phyloP scores from a whole-genome alignment of 2,113 vertebrate genomes.

The Sceloporus tristichus region DNA sequence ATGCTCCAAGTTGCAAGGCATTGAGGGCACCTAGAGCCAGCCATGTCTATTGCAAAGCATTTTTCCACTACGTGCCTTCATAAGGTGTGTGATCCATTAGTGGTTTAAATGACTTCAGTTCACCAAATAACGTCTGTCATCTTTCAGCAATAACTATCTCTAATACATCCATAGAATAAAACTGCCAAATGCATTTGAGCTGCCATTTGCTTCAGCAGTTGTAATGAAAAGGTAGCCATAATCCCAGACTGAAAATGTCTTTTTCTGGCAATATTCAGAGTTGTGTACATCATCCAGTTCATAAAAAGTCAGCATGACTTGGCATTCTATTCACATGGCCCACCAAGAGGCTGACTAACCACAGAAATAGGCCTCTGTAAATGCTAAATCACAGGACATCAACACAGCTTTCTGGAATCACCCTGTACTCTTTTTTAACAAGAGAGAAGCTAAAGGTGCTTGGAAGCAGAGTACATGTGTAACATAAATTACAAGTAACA shows the following conservation, averaged over 20 bases:
- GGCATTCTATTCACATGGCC: background rate
- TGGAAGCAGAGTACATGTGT: too few species aligned
- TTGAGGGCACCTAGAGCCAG: too few species aligned
- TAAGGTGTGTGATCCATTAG: background rate
- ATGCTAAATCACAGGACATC: background rate
- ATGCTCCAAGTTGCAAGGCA: too few species aligned
- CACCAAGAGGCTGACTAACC: background rate
- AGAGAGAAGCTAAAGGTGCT: too few species aligned
- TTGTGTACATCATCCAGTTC: background rate
- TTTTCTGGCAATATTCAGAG: background rate
- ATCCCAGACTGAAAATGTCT: background rate
- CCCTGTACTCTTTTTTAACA: background rate
- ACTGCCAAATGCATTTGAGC: background rate
- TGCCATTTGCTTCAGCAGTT: too few species aligned
- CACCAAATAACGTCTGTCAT: background rate
- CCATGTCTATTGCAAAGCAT: background rate
- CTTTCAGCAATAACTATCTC: background rate
- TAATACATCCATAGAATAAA: background rate
- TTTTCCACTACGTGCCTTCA: background rate
- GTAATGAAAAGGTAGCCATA: background rate
- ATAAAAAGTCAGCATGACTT: background rate
- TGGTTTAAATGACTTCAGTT: background rate
- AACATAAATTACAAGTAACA: too few species aligned
- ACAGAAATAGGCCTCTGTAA: background rate
- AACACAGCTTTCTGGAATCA: background rate